phyloP scores from a whole-genome alignment of 2,113 vertebrate genomes.

The Physeter macrocephalus region DNA sequence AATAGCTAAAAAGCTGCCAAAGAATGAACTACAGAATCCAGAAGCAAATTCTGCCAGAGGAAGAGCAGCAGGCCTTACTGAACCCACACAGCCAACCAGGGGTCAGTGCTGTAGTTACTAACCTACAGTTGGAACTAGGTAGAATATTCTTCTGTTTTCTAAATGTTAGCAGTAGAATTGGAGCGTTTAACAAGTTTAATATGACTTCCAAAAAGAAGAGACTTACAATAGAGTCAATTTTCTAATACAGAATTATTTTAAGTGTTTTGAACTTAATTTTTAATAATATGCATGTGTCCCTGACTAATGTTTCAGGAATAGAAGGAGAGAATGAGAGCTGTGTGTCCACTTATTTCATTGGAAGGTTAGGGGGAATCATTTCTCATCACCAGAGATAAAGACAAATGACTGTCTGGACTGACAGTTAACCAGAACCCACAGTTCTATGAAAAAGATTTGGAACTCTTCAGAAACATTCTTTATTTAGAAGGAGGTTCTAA shows the following conservation, averaged over 20 bases:
- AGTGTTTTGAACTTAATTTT: slow-evolving; percentile 82
- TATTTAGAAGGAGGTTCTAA: slow-evolving; percentile 73
- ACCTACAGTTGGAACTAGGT: slow-evolving; percentile 77
- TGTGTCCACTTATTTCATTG: slow-evolving; percentile 69
- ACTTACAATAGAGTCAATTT: slow-evolving; percentile 91
- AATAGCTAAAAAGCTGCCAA: slow-evolving; percentile 95
- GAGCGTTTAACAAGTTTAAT: slow-evolving; percentile 84
- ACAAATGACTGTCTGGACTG: slow-evolving; percentile 63
- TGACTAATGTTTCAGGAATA: slow-evolving; percentile 84
- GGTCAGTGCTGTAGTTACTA: slow-evolving; percentile 95
- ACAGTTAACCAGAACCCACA: slow-evolving; percentile 66
- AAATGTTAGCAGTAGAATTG: slow-evolving; percentile 87
- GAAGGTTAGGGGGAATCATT: slow-evolving; percentile 61
- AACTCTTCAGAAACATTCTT: slow-evolving; percentile 66
- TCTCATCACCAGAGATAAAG: slow-evolving; percentile 59
- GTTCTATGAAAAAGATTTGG: slow-evolving; percentile 64
- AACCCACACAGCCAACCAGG: slow-evolving; percentile 90
- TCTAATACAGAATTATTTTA: slow-evolving; percentile 88
- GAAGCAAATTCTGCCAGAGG: slow-evolving; percentile 85
- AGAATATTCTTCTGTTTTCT: slow-evolving; percentile 82
- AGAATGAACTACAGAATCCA: slow-evolving; percentile 90
- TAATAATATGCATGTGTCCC: slow-evolving; percentile 92
- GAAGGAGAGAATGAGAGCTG: slow-evolving; percentile 70
- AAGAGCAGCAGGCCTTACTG: slow-evolving; percentile 93
- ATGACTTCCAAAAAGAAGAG: slow-evolving; percentile 88